A percentile compares a stretch with the other conserved stretches of the same genome.
Evolutionary conservation across 2,113 vertebrate genomes (phyloP).

Genomic region (Lepus americanus): DNA sequence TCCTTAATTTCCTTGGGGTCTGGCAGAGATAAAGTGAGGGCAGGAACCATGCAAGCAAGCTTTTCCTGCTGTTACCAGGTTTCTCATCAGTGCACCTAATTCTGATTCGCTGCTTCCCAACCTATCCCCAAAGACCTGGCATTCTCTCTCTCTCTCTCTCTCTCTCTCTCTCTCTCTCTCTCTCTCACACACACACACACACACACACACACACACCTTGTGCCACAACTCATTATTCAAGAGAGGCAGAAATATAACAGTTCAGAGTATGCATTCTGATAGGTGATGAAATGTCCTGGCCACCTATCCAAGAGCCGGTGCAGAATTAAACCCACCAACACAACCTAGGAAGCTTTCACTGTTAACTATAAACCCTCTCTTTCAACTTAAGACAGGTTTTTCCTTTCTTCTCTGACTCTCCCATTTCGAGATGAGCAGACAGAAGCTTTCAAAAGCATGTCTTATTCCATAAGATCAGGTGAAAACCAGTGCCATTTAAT

Average conservation of each 20-base stretch:
- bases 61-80: background rate
- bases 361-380: background rate
- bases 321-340: constrained; percentile 52
- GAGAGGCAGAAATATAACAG: constrained; percentile 4
- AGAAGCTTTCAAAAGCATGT: background rate
- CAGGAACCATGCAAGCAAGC: background rate
- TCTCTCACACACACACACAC: too few species aligned
- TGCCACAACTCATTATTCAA: constrained; percentile 40
- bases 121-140: constrained; percentile 31
- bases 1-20: background rate
- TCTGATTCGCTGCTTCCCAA: constrained; percentile 30
- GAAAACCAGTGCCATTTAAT: constrained; percentile 29
- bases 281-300: constrained; percentile 38
- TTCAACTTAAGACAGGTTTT: background rate
- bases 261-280: constrained; percentile 28
- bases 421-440: constrained; percentile 5
- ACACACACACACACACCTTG: background rate
- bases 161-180: too few species aligned
- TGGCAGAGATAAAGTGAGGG: background rate
- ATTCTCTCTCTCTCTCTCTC: background rate
- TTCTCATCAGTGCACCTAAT: background rate
- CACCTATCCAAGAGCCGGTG: background rate
- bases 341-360: constrained; percentile 1
- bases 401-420: background rate
- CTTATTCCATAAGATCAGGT: background rate